phyloP scores from a whole-genome alignment of 2,113 vertebrate genomes.

The Rhinichthys klamathensis region DNA sequence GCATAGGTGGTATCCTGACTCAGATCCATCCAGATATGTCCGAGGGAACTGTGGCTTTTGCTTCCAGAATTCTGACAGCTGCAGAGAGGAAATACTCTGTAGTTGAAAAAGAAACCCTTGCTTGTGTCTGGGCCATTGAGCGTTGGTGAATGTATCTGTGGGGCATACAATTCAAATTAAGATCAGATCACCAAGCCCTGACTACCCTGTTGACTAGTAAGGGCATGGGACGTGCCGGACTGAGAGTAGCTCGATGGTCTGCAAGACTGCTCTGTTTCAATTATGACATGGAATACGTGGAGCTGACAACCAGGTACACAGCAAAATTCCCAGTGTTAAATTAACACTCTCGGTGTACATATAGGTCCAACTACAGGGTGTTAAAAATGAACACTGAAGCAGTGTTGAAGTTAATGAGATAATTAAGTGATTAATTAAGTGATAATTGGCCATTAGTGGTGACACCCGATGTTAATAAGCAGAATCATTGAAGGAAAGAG shows the following conservation, averaged over 20 bases:
- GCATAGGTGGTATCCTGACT: slow-evolving; percentile 34
- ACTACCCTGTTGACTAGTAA: slow-evolving; percentile 35
- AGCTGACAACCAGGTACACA: neutral
- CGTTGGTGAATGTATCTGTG: slow-evolving; percentile 31
- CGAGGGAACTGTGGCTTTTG: slow-evolving; percentile 48
- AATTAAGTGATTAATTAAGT: no score
- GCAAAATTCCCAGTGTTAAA: no score
- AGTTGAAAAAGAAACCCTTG: slow-evolving; percentile 50
- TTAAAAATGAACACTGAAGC: no score
- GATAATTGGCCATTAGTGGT: no score
- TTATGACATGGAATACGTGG: slow-evolving; percentile 22
- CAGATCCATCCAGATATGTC: slow-evolving; percentile 21
- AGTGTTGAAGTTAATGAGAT: no score
- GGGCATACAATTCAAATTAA: neutral
- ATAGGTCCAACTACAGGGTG: no score
- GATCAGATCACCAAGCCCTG: slow-evolving; percentile 27
- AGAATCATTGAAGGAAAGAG: no score
- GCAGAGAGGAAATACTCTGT: slow-evolving; percentile 51
- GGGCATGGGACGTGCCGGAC: slow-evolving; percentile 27
- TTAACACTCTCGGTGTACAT: no score
- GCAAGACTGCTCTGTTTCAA: slow-evolving; percentile 39
- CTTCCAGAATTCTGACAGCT: slow-evolving; percentile 40
- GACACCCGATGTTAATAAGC: no score
- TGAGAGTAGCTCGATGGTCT: slow-evolving; percentile 42
- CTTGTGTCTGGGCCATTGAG: slow-evolving; percentile 44